Evolutionary conservation across 1,140 invertebrate genomes (phyloP).

Genomic region (Hylaeus anthracinus): DNA sequence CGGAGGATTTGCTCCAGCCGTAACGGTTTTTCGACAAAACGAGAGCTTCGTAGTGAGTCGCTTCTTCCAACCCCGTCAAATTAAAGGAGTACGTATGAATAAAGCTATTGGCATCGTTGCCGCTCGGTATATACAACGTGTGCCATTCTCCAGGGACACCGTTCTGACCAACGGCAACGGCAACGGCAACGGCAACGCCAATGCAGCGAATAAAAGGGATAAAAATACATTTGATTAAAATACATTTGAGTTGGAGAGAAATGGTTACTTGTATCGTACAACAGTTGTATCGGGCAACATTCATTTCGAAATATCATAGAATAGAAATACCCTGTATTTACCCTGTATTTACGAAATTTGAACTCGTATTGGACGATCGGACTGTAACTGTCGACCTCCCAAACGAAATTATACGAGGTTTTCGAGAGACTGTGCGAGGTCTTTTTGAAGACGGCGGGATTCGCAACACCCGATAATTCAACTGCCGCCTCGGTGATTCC

Average conservation of each 20-base stretch:
- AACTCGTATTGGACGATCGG: slow-evolving; percentile 87
- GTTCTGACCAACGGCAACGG: background rate
- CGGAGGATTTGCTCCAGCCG: slow-evolving; percentile 86
- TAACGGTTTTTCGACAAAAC: slow-evolving; percentile 87
- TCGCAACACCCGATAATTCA: slow-evolving; percentile 83
- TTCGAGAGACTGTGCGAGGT: slow-evolving; percentile 76
- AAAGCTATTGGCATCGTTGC: slow-evolving; percentile 81
- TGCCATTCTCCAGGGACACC: slow-evolving; percentile 80
- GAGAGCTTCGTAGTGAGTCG: slow-evolving; percentile 86
- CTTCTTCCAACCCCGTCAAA: slow-evolving; percentile 84
- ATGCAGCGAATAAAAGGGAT: too few relatives aligned
- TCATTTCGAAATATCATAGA: too few relatives aligned
- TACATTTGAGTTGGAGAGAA: too few relatives aligned
- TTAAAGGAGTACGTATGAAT: slow-evolving; percentile 86
- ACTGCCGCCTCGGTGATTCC: slow-evolving; percentile 82
- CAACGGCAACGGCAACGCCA: too few relatives aligned
- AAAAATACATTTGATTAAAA: background rate
- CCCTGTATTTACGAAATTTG: slow-evolving; percentile 82
- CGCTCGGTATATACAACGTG: slow-evolving; percentile 86
- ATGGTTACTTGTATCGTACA: background rate
- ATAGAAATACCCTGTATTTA: slow-evolving; percentile 34
- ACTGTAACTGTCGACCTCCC: slow-evolving; percentile 90
- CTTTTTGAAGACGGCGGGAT: slow-evolving; percentile 84
- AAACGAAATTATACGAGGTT: slow-evolving; percentile 85
- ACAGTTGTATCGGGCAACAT: background rate